Evolutionary conservation across 1,140 invertebrate genomes (phyloP).

Genomic region (Drosophila takahashii): DNA sequence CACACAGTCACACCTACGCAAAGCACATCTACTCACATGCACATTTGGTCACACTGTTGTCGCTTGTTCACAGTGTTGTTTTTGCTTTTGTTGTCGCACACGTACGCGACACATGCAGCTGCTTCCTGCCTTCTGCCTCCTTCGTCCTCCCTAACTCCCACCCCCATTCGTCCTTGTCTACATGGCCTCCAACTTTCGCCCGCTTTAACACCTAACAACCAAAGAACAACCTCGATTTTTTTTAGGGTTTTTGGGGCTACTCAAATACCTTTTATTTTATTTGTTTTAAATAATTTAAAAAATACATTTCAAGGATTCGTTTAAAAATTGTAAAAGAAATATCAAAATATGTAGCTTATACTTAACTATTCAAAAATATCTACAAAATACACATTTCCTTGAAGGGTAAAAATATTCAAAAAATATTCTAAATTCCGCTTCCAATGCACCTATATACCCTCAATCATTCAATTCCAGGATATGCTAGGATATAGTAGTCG

Average conservation of each 20-base stretch:
- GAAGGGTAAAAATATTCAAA: too few relatives aligned
- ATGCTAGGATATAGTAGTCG: conserved; percentile 29
- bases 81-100: conserved; percentile 50
- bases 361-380: too few relatives aligned
- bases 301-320: too few relatives aligned
- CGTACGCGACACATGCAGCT: conserved; percentile 59
- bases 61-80: conserved; percentile 41
- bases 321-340: background rate
- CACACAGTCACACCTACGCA: conserved; percentile 26
- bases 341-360: too few relatives aligned
- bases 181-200: conserved; percentile 76
- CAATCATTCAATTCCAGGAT: background rate
- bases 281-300: background rate
- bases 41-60: conserved; percentile 65
- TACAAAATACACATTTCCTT: too few relatives aligned
- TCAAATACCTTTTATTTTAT: background rate
- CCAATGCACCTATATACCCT: conserved; percentile 5
- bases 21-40: conserved; percentile 22
- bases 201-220: conserved; percentile 79
- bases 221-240: conserved; percentile 49
- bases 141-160: background rate
- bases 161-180: conserved; percentile 35
- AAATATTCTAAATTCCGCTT: too few relatives aligned
- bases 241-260: background rate
- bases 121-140: conserved; percentile 23